These are phyloP conservation scores for Drosophila burlai DNA, from an alignment of 1,140 invertebrate species.

Conservation along the genomic window DNA sequence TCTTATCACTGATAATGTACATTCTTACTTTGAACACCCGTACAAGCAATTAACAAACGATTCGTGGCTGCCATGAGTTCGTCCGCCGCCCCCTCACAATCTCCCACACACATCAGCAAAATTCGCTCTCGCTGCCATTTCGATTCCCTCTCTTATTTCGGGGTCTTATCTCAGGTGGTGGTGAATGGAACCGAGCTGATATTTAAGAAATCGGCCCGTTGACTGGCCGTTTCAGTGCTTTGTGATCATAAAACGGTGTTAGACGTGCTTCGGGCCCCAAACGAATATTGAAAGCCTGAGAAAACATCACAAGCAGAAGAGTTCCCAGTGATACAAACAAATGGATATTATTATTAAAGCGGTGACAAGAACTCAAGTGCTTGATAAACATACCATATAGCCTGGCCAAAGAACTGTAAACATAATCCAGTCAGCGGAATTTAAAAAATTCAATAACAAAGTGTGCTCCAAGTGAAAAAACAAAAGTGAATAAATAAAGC, in stretches of 20 bases:
- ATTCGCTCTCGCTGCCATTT: slow-evolving; percentile 1
- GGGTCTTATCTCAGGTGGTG: slow-evolving; percentile 11
- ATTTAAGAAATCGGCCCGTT: slow-evolving; percentile 66
- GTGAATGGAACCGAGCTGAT: slow-evolving; percentile 43
- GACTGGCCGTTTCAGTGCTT: slow-evolving; percentile 61
- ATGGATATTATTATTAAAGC: slow-evolving; percentile 51
- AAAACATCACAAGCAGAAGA: slow-evolving; percentile 17
- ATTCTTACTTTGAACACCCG: slow-evolving; percentile 74
- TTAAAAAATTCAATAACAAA: slow-evolving; percentile 57
- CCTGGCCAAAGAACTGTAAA: slow-evolving; percentile 58
- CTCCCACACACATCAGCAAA: not conserved
- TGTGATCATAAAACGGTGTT: slow-evolving; percentile 64
- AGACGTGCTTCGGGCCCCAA: slow-evolving; percentile 51
- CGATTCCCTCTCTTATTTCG: slow-evolving; percentile 8
- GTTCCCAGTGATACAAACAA: slow-evolving; percentile 31
- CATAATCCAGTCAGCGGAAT: slow-evolving; percentile 50
- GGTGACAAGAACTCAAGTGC: slow-evolving; percentile 64
- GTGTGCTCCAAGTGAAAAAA: slow-evolving; percentile 28
- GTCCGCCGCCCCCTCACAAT: not conserved
- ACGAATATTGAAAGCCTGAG: not conserved
- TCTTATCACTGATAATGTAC: slow-evolving; percentile 73
- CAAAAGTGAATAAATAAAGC: slow-evolving; percentile 32
- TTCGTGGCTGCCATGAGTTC: slow-evolving; percentile 47
- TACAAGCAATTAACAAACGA: slow-evolving; percentile 84
- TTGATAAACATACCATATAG: slow-evolving; percentile 55